Evolutionary conservation across 2,888 invertebrate species (phyloP).

Genomic region (Eutolmus rufibarbis): DNA sequence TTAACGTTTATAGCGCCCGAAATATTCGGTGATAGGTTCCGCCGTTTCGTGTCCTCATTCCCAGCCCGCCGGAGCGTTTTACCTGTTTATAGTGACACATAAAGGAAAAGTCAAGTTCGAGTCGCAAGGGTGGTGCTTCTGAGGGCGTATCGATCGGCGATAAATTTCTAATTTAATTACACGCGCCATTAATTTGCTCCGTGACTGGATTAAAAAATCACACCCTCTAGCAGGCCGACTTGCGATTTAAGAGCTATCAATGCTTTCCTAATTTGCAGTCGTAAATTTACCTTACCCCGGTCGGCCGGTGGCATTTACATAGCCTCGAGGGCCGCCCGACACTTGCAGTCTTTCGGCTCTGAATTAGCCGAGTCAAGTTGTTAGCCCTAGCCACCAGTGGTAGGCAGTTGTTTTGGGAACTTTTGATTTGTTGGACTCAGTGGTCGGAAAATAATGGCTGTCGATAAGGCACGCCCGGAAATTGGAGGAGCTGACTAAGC

Average conservation of each 20-base stretch:
- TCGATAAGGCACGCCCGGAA: not conserved
- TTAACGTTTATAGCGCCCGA: not conserved
- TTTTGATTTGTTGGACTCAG: conserved; percentile 27
- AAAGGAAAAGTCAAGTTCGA: not conserved
- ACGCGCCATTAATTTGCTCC: conserved; percentile 46
- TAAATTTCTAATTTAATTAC: conserved; percentile 47
- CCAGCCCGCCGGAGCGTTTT: not conserved
- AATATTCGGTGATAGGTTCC: not conserved
- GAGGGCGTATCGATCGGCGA: conserved; percentile 35
- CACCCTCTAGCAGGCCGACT: conserved; percentile 31
- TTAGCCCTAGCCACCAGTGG: not conserved
- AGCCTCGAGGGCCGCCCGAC: not conserved
- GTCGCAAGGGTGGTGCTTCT: not conserved
- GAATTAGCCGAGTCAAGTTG: conserved; percentile 25
- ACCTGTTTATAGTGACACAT: not conserved
- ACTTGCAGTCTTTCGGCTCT: not conserved
- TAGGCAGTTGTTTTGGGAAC: conserved; percentile 33
- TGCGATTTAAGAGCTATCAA: conserved; percentile 43
- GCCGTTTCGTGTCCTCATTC: not conserved
- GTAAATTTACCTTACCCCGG: conserved; percentile 28
- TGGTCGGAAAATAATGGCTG: conserved; percentile 25
- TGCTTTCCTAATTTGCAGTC: conserved; percentile 37
- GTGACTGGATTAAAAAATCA: conserved; percentile 44
- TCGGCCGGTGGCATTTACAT: conserved; percentile 28
- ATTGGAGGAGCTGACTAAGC: conserved; percentile 19